Percentiles rank a stretch among this genome's conserved stretches.
Evolutionary conservation across 2,888 invertebrate species (phyloP).

Genomic region (Spisula solida): DNA sequence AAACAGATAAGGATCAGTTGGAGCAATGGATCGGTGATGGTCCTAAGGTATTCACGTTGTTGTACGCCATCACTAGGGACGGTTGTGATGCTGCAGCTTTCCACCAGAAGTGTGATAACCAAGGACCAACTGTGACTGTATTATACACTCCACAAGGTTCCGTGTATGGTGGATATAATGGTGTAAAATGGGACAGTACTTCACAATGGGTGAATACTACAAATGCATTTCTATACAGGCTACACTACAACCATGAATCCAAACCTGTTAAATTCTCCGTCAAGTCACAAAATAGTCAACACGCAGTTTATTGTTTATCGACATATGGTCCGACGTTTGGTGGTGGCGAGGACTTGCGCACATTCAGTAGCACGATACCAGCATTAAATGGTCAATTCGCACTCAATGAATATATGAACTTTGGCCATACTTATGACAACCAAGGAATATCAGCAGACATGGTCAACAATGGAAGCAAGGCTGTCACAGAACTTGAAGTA

Average conservation of each 20-base stretch:
- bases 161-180: conserved; percentile 73
- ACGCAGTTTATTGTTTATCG: conserved; percentile 1
- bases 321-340: conserved; percentile 46
- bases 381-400: conserved; percentile 41
- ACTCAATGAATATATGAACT: conserved; percentile 35
- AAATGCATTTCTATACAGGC: conserved; percentile 60
- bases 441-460: conserved; percentile 48
- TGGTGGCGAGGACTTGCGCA: conserved; percentile 36
- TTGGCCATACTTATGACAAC: conserved; percentile 41
- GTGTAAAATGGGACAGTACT: conserved; percentile 52
- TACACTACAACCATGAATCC: conserved; percentile 44
- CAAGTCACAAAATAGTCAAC: neutral
- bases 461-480: conserved; percentile 59
- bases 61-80: conserved; percentile 70
- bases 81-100: conserved; percentile 66
- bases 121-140: conserved; percentile 74
- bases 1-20: conserved; percentile 66
- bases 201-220: neutral
- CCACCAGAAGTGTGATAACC: conserved; percentile 72
- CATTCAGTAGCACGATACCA: conserved; percentile 35
- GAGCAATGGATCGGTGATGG: conserved; percentile 68
- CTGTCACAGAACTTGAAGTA: conserved; percentile 53
- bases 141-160: conserved; percentile 68
- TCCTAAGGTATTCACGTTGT: conserved; percentile 63
- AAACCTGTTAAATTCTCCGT: conserved; percentile 42